Percentiles rank a stretch among this genome's conserved stretches.
Conservation (phyloP, 2,797 vertebrate species). For the Thunnus albacares region DNA sequence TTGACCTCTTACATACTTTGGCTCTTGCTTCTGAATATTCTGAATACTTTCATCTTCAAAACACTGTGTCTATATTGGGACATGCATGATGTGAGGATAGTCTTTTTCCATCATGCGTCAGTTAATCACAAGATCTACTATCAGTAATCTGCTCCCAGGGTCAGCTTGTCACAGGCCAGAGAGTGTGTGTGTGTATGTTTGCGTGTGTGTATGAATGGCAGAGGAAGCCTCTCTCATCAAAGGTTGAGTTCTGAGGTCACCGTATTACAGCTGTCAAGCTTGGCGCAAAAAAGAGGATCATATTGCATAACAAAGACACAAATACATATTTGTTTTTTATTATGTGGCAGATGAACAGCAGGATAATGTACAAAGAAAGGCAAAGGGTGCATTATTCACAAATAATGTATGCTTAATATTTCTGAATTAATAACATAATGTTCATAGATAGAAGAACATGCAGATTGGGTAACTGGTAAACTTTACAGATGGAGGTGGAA, state of each 20-base stretch:
- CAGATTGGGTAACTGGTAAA: not conserved
- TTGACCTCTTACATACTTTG: not conserved
- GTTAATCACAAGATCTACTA: slow-evolving; percentile 46
- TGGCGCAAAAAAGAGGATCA: slow-evolving; percentile 34
- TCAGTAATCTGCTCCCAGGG: slow-evolving; percentile 32
- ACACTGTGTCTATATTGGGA: not conserved
- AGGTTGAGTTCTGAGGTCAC: slow-evolving; percentile 42
- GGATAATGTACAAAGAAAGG: not conserved
- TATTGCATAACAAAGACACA: slow-evolving; percentile 57
- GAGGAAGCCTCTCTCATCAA: slow-evolving; percentile 3
- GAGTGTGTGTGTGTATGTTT: not conserved
- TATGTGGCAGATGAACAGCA: slow-evolving; percentile 17
- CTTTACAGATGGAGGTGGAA: not conserved
- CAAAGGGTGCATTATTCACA: not conserved
- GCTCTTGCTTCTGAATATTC: not conserved
- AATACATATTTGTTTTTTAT: slow-evolving; percentile 49
- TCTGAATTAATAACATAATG: not conserved
- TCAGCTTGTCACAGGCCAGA: slow-evolving; percentile 9
- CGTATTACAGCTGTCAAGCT: slow-evolving; percentile 35
- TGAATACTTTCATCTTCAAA: not conserved
- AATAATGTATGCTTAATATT: not conserved
- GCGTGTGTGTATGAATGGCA: slow-evolving; percentile 8
- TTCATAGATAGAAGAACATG: not conserved
- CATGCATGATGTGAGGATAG: not conserved
- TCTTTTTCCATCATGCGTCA: slow-evolving; percentile 30